Base-by-base conservation (phyloP, 2,797 vertebrate species). In the Hyperoplus lanceolatus region DNA sequence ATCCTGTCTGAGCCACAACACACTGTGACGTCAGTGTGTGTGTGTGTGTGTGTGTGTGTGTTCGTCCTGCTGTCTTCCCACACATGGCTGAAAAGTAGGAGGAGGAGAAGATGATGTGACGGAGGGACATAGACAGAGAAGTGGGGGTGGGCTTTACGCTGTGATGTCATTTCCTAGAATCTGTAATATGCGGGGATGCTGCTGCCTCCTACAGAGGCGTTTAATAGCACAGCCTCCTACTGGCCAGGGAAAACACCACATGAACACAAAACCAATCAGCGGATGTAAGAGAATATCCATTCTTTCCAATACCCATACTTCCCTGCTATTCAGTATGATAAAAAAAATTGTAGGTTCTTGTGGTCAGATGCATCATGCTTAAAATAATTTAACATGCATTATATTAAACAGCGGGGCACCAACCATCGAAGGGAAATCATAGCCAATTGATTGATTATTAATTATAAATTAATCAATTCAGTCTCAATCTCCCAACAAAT, bases 121-220 rank as follows among this genome's bases (percentile, higher is more conserved):
- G 55, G 70, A 66, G 85, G 63, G 50, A 77, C 63, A 70, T 66
- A 67, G 65, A 50, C 21, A 70, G 21, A 55, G 41, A 46, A 1
- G 29, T 68, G 59, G 72, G 77, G 86, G 79, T 74, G 88, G 87
- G 83, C 70, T 88, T 87, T 71, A 69, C 38, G 4, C 82, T 89
- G 91, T 93, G 93, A 95, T 92, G 90, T 93, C 79, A 94, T 90
- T 89, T 87, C 85, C 91, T 84, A 84, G 88, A 84, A 78, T 83
- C 36, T 46, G 68, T 83, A 83, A 21, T 70, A 69, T 78, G 77
- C 39, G 71, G 54, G 82, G 80, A 82, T 78, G 87, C 62, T 83
- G 77, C 83, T 61, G 73, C 68, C 3, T 29, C 29, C 45, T 29
- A 10, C 13, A 58, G 8, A 38, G 41, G 39, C 42, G 12, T 10